Evolutionary conservation across 2,113 vertebrate species (phyloP), one percentile per base, ranked within the genome.

Genomic region (Coptodon rendalli): DNA sequence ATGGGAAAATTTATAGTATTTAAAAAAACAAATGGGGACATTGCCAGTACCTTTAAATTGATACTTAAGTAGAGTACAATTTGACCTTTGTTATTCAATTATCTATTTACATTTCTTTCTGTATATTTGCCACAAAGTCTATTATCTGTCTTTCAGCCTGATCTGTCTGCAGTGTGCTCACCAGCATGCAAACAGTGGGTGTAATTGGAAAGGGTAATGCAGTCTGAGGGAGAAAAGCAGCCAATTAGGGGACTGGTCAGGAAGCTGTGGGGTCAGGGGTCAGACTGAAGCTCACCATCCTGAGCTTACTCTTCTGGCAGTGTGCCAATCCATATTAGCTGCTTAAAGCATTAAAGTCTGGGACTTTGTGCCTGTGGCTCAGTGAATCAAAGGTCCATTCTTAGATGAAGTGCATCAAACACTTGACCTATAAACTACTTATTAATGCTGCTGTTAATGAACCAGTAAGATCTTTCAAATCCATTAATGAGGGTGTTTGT

Each of bases 231-330:
- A 83, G 57, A 27, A 68, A 87, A 80, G 68, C 43, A 71, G 86
- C 87, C 91, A 92, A 93, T 95, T 94, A 94, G 68, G 81, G 80
- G 14, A n/a, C 86, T 83, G 88, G 85, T 91, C 76, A 27, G 82
- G 53, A 88, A 87, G 76, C 90, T 66, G 8, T 7, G 48, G 82
- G 92, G 85, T 88, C 80, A 90, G 10, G 52, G 90, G 89, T 92
- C 87, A 88, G 13, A 17, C 38, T 48, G 82, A 73, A 56, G 80
- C 82, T 54, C 12, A 22, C 66, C 83, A 79, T 89, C 56, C 36
- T 16, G 36, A 79, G 54, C 71, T 86, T 27, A 73, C 68, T 86
- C 83, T 13, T 82, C 38, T 88, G 87, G 82, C 82, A 57, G 31
- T 1, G 45, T 10, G 27, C 80, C 81, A 81, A 83, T 81, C 89